Conservation (phyloP, 1,140 invertebrate genomes). For the Aphelenchoides besseyi region DNA sequence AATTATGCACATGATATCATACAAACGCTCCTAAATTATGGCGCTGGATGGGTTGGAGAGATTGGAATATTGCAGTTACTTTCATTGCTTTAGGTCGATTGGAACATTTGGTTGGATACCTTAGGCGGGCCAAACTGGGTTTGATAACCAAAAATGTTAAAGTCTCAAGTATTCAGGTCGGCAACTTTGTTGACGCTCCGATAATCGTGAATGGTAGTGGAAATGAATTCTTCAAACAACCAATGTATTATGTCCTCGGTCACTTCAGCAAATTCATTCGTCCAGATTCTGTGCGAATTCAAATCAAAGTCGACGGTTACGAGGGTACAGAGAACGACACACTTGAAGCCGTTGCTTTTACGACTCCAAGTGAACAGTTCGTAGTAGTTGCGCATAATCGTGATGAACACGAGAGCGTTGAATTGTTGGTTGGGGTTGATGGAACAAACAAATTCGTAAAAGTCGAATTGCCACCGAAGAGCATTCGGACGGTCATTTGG, state of each 20-base stretch:
- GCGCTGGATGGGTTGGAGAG: conserved; percentile 69
- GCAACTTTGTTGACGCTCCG: conserved; percentile 75
- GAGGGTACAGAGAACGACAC: conserved; percentile 7
- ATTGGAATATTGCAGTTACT: too few species aligned
- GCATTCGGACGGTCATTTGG: conserved; percentile 32
- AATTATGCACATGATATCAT: conserved; percentile 36
- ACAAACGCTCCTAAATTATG: conserved; percentile 58
- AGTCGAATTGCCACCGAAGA: conserved; percentile 23
- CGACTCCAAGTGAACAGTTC: conserved; percentile 14
- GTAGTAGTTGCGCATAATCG: conserved; percentile 34
- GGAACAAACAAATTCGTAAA: background rate
- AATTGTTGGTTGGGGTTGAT: conserved; percentile 18
- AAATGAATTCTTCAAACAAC: conserved; percentile 79
- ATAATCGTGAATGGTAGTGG: conserved; percentile 72
- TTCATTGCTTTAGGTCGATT: too few species aligned
- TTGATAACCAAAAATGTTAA: background rate
- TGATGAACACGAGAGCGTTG: conserved; percentile 12
- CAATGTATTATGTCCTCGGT: conserved; percentile 79
- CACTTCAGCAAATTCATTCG: conserved; percentile 66
- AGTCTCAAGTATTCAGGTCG: conserved; percentile 38
- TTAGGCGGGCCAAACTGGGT: conserved; percentile 74
- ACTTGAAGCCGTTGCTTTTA: conserved; percentile 26
- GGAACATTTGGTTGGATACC: conserved; percentile 78
- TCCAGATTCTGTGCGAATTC: conserved; percentile 36
- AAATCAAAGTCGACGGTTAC: conserved; percentile 7